Percentiles rank a stretch among this genome's conserved stretches.
Conservation (phyloP, 2,888 invertebrate genomes). For the Sthenelais limicola region DNA sequence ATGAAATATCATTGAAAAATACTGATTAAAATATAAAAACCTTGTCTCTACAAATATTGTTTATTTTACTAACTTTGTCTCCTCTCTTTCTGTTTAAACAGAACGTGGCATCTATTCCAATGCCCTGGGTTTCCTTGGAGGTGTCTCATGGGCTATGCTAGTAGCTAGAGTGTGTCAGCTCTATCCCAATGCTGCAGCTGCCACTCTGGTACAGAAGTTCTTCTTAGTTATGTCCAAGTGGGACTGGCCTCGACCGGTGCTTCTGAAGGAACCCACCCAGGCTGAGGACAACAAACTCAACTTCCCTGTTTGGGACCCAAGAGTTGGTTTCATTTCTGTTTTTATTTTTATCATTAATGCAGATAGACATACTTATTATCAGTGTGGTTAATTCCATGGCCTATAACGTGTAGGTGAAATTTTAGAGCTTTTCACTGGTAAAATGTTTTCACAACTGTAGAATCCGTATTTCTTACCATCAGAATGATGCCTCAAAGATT, state of each 20-base stretch:
- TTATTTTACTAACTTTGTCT: not conserved
- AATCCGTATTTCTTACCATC: too few species aligned
- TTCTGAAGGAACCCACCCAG: slow-evolving; percentile 85
- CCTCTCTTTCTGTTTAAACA: slow-evolving; percentile 46
- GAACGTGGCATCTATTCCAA: slow-evolving; percentile 97
- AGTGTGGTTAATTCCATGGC: too few species aligned
- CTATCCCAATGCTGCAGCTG: slow-evolving; percentile 96
- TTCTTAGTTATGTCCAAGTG: slow-evolving; percentile 98
- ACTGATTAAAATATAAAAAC: too few species aligned
- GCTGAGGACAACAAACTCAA: slow-evolving; percentile 89
- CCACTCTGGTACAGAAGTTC: slow-evolving; percentile 97
- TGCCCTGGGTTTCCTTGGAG: slow-evolving; percentile 96
- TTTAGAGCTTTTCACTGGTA: too few species aligned
- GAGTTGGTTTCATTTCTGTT: too few species aligned
- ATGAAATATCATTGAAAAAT: too few species aligned
- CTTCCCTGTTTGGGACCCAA: slow-evolving; percentile 96
- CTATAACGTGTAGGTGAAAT: too few species aligned
- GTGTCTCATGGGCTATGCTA: slow-evolving; percentile 99
- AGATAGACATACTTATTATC: too few species aligned
- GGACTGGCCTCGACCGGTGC: slow-evolving; percentile 98
- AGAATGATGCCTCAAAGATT: too few species aligned
- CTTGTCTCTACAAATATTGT: too few species aligned
- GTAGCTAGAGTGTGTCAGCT: slow-evolving; percentile 98
- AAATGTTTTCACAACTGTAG: too few species aligned
- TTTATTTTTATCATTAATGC: too few species aligned